Percentiles rank a stretch among this genome's conserved stretches.
Conservation (phyloP, 2,888 invertebrate genomes). For the Trichogramma evanescens region DNA sequence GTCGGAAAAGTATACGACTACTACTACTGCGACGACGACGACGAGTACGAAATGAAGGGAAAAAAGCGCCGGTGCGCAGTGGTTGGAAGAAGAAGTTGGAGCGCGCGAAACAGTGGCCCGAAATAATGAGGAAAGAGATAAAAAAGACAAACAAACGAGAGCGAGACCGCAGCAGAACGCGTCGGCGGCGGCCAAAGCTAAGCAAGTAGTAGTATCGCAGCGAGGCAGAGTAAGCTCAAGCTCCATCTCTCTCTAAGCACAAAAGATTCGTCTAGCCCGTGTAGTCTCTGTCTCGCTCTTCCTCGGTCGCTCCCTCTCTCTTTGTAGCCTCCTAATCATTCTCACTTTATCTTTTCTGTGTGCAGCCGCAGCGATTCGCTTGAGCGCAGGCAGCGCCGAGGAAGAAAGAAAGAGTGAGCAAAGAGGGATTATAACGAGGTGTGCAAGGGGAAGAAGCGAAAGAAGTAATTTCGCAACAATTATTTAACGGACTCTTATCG, state of each 20-base stretch:
- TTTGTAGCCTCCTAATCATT: background rate
- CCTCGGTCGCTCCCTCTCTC: background rate
- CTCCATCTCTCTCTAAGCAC: background rate
- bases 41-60: background rate
- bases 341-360: too few species aligned
- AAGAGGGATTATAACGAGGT: slow-evolving; percentile 11
- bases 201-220: too few species aligned
- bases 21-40: too few species aligned
- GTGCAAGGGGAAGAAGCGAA: background rate
- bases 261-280: background rate
- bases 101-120: too few species aligned
- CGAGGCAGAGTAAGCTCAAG: too few species aligned
- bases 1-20: background rate
- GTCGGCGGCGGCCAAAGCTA: too few species aligned
- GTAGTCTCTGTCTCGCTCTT: background rate
- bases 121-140: background rate
- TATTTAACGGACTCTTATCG: slow-evolving; percentile 17
- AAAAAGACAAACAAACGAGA: background rate
- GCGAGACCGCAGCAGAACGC: too few species aligned
- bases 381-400: background rate
- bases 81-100: too few species aligned
- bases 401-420: background rate
- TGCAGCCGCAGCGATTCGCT: too few species aligned
- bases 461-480: slow-evolving; percentile 16
- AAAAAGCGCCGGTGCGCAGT: background rate